A percentile compares a stretch with the other conserved stretches of the same genome.
These are phyloP conservation scores for Cydia splendana DNA, from an alignment of 1,140 invertebrate genomes.

Conservation along the genomic window DNA sequence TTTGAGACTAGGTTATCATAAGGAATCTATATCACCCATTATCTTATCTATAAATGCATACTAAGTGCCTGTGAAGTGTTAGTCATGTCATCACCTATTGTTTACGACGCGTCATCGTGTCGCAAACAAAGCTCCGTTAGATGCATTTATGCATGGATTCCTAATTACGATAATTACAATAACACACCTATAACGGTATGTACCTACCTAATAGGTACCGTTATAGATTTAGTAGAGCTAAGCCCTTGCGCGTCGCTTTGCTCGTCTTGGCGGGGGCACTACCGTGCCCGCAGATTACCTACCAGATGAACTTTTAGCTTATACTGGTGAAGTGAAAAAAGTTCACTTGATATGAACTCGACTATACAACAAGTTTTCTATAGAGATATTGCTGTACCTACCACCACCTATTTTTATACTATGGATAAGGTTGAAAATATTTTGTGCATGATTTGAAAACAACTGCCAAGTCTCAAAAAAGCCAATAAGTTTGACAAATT, in stretches of 20 bases:
- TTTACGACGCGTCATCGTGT: neutral
- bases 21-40: neutral
- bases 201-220: neutral
- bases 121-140: neutral
- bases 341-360: no score
- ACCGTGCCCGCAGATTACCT: no score
- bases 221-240: no score
- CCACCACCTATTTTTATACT: no score
- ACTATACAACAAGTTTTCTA: neutral
- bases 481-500: neutral
- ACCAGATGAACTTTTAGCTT: no score
- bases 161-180: neutral
- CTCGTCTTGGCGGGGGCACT: no score
- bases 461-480: neutral
- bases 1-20: neutral
- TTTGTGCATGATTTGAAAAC: neutral
- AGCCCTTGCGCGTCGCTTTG: no score
- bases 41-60: constrained; percentile 13
- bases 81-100: neutral
- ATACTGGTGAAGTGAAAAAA: no score
- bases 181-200: neutral
- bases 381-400: no score
- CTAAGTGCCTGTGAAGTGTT: neutral
- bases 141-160: neutral
- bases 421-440: neutral